A percentile compares a stretch with the other conserved stretches of the same genome.
Evolutionary conservation across 1,140 invertebrate genomes (phyloP).

Genomic region (Drosophila pectinifera): DNA sequence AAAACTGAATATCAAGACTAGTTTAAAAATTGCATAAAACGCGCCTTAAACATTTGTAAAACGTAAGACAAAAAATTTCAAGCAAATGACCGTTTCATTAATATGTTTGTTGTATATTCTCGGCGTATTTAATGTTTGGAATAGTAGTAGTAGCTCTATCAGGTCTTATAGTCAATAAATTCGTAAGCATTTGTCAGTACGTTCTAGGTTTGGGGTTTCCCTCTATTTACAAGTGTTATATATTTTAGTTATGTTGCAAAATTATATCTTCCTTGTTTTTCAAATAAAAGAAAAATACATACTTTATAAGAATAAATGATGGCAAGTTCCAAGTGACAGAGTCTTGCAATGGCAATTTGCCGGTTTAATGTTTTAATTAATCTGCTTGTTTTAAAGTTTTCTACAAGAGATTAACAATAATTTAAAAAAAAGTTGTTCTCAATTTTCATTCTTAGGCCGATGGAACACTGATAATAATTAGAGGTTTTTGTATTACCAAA

Average conservation of each 20-base stretch:
- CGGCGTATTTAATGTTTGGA: slow-evolving; percentile 6
- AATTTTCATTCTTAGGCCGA: not conserved
- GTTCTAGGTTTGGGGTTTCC: slow-evolving; percentile 13
- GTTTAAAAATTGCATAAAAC: slow-evolving; percentile 10
- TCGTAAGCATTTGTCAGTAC: slow-evolving; percentile 54
- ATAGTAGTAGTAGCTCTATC: slow-evolving; percentile 51
- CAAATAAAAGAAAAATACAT: not conserved
- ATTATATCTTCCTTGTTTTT: not conserved
- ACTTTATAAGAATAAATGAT: too few relatives aligned
- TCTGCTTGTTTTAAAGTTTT: too few relatives aligned
- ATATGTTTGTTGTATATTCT: slow-evolving; percentile 12
- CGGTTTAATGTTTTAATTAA: not conserved
- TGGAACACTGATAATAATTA: not conserved
- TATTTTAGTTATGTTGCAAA: not conserved
- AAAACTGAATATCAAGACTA: slow-evolving; percentile 5
- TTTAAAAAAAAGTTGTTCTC: not conserved
- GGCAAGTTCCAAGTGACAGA: not conserved
- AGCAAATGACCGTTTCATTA: not conserved
- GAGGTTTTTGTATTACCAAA: too few relatives aligned
- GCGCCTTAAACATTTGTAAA: not conserved
- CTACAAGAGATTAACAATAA: too few relatives aligned
- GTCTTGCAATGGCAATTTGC: not conserved
- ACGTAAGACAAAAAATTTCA: slow-evolving; percentile 1
- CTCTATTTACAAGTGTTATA: slow-evolving; percentile 28
- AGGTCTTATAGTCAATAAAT: slow-evolving; percentile 72